Evolutionary conservation across 2,888 invertebrate species (phyloP).

Genomic region (Eupithecia tripunctaria): DNA sequence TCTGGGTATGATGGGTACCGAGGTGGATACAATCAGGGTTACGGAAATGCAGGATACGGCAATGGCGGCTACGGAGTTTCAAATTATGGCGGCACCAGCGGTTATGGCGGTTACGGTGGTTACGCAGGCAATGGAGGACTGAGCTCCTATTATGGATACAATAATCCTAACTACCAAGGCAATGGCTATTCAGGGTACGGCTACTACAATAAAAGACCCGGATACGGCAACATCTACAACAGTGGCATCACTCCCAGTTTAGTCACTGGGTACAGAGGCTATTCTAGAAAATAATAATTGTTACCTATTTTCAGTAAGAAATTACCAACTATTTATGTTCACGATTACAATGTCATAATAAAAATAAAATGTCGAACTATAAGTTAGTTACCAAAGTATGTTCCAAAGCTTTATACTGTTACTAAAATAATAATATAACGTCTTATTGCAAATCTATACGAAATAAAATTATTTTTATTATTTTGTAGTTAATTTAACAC

Average conservation of each 20-base stretch:
- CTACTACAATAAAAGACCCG: slow-evolving; percentile 75
- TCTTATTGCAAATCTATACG: background rate
- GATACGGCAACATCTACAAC: slow-evolving; percentile 72
- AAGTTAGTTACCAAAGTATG: slow-evolving; percentile 63
- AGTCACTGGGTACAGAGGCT: slow-evolving; percentile 81
- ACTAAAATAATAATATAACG: slow-evolving; percentile 39
- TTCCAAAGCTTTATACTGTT: slow-evolving; percentile 61
- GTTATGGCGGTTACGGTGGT: slow-evolving; percentile 80
- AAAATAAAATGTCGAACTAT: slow-evolving; percentile 22
- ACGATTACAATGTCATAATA: slow-evolving; percentile 29
- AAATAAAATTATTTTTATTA: background rate
- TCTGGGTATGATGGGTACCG: slow-evolving; percentile 34
- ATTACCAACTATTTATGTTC: slow-evolving; percentile 38
- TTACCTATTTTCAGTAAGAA: slow-evolving; percentile 11
- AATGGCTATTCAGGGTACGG: slow-evolving; percentile 85
- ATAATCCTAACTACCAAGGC: slow-evolving; percentile 81
- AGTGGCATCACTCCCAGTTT: slow-evolving; percentile 76
- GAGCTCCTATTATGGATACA: slow-evolving; percentile 84
- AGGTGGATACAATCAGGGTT: slow-evolving; percentile 43
- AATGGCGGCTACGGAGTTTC: slow-evolving; percentile 27
- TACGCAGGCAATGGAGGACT: slow-evolving; percentile 86
- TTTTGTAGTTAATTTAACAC: background rate
- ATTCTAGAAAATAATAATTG: slow-evolving; percentile 66
- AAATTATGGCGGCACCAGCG: slow-evolving; percentile 25
- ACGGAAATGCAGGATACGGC: slow-evolving; percentile 33